Evolutionary conservation across 2,113 vertebrate species (phyloP).

Genomic region (Hydropotes inermis): DNA sequence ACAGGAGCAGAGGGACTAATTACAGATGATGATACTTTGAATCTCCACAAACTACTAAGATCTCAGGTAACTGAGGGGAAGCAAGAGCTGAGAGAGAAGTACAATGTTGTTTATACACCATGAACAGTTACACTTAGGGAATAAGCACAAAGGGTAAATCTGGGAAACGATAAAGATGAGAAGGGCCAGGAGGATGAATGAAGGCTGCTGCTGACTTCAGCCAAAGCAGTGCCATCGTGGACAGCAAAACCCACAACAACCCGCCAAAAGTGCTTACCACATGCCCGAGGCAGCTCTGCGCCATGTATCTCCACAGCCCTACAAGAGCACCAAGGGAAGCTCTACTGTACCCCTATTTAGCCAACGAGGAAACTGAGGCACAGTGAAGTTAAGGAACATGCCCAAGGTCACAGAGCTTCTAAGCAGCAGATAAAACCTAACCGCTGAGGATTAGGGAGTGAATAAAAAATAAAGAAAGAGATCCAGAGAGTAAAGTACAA

Average conservation of each 20-base stretch:
- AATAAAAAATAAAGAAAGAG: neutral
- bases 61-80: neutral
- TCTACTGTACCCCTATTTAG: neutral
- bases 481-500: neutral
- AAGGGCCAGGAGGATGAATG: neutral
- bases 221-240: neutral
- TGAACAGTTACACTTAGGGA: neutral
- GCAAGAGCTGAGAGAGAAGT: neutral
- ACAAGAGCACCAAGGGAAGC: neutral
- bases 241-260: neutral
- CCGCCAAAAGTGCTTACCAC: too few relatives aligned
- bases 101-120: neutral
- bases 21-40: neutral
- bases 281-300: neutral
- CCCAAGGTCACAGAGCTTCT: neutral
- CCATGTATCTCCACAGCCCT: neutral
- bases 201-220: neutral
- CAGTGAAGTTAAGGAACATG: neutral
- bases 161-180: neutral
- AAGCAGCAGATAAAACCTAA: neutral
- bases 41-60: neutral
- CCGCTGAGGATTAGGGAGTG: neutral
- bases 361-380: neutral
- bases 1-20: neutral
- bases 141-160: neutral